Percentiles rank a stretch among this genome's conserved stretches.
Evolutionary conservation across 2,113 vertebrate genomes (phyloP).

Genomic region (Nibea coibor): DNA sequence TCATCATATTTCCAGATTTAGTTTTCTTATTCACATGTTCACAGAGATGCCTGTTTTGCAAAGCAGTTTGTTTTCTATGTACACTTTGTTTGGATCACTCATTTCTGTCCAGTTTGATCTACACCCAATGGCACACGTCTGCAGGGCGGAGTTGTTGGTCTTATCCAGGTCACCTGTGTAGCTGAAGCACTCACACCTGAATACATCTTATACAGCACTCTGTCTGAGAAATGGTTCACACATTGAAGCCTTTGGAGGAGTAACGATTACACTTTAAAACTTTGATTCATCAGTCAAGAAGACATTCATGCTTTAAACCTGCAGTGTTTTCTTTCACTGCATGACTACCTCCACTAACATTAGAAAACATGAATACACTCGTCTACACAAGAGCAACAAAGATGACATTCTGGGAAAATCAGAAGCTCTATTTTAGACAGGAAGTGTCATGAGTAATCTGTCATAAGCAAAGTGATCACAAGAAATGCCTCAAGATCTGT

Average conservation of each 20-base stretch:
- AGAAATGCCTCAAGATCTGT: neutral
- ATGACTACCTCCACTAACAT: neutral
- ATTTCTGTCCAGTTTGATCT: neutral
- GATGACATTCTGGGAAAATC: neutral
- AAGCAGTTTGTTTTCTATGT: neutral
- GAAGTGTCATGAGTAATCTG: neutral
- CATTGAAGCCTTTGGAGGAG: neutral
- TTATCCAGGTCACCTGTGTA: neutral
- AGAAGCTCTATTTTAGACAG: neutral
- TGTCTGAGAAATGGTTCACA: neutral
- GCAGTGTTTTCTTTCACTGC: neutral
- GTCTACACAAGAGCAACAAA: too few relatives aligned
- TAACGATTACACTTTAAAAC: neutral
- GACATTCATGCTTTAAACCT: neutral
- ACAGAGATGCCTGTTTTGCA: neutral
- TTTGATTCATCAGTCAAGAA: neutral
- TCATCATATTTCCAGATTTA: neutral
- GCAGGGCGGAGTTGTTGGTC: too few relatives aligned
- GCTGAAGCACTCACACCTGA: neutral
- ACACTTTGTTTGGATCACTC: neutral
- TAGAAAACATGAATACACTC: neutral
- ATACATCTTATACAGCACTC: neutral
- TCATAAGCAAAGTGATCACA: conserved; percentile 7
- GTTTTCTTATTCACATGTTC: neutral
- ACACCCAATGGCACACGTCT: neutral